phyloP scores from a whole-genome alignment of 1,140 invertebrate genomes.

The Neodiprion virginianus region DNA sequence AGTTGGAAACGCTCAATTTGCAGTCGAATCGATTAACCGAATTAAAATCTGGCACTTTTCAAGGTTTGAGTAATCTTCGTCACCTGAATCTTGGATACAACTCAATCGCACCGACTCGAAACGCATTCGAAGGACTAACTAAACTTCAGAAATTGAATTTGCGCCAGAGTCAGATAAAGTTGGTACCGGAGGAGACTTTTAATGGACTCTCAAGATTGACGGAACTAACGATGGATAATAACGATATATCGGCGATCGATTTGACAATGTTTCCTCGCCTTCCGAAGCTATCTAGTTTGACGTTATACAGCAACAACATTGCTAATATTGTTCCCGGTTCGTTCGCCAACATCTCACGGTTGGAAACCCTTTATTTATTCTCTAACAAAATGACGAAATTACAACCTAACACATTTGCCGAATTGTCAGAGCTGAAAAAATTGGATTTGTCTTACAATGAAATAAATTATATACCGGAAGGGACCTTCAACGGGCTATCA shows the following conservation, averaged over 20 bases:
- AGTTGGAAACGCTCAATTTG: too few relatives aligned
- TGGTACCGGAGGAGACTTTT: too few relatives aligned
- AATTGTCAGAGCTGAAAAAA: constrained; percentile 23
- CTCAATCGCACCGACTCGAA: too few relatives aligned
- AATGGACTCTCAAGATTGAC: constrained; percentile 13
- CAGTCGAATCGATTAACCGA: too few relatives aligned
- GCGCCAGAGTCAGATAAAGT: too few relatives aligned
- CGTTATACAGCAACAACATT: constrained; percentile 33
- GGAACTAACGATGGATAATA: constrained; percentile 25
- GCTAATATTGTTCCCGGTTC: constrained; percentile 2
- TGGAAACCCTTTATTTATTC: constrained; percentile 25
- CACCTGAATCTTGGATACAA: too few relatives aligned
- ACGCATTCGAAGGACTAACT: too few relatives aligned
- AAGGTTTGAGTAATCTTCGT: too few relatives aligned
- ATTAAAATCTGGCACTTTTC: too few relatives aligned
- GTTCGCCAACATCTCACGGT: constrained; percentile 17
- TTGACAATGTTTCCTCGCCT: constrained; percentile 19
- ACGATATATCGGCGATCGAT: constrained; percentile 24
- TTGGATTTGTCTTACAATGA: constrained; percentile 28
- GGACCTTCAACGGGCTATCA: constrained; percentile 23
- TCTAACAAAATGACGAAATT: constrained; percentile 23
- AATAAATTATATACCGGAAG: constrained; percentile 14
- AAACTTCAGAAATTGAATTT: too few relatives aligned
- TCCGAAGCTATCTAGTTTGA: constrained; percentile 17
- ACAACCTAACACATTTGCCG: constrained; percentile 10